A percentile compares a stretch with the other conserved stretches of the same genome.
Evolutionary conservation across 2,797 vertebrate genomes (phyloP).

Genomic region (Pseudochirops corinnae): DNA sequence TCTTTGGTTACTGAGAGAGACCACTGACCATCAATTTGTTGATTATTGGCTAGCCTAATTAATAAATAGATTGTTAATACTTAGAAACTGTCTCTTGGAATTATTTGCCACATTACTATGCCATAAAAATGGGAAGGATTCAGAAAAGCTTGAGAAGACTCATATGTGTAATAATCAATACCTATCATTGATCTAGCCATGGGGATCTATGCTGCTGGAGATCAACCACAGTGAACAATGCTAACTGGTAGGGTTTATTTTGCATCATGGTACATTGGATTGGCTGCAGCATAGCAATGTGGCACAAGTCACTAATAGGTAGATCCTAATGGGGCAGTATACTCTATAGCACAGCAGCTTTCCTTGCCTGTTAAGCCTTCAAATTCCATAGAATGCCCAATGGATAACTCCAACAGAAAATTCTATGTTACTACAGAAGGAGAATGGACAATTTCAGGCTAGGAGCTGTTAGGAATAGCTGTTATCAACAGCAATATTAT

Average conservation of each 20-base stretch:
- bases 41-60: neutral
- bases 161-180: neutral
- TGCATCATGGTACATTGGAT: neutral
- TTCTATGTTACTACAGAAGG: neutral
- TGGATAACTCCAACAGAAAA: neutral
- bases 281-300: neutral
- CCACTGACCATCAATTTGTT: neutral
- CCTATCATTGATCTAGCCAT: neutral
- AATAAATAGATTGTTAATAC: neutral
- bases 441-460: neutral
- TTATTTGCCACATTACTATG: neutral
- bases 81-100: neutral
- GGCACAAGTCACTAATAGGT: neutral
- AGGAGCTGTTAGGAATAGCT: neutral
- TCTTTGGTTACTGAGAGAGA: neutral
- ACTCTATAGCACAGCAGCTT: neutral
- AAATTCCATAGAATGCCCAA: neutral
- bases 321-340: neutral
- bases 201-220: too few relatives aligned
- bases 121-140: neutral
- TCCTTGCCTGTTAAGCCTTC: neutral
- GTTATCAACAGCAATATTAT: neutral
- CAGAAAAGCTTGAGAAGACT: neutral
- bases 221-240: neutral
- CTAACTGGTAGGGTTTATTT: neutral